Evolutionary conservation across 2,797 vertebrate species (phyloP).

Genomic region (Chloroceryle inda): DNA sequence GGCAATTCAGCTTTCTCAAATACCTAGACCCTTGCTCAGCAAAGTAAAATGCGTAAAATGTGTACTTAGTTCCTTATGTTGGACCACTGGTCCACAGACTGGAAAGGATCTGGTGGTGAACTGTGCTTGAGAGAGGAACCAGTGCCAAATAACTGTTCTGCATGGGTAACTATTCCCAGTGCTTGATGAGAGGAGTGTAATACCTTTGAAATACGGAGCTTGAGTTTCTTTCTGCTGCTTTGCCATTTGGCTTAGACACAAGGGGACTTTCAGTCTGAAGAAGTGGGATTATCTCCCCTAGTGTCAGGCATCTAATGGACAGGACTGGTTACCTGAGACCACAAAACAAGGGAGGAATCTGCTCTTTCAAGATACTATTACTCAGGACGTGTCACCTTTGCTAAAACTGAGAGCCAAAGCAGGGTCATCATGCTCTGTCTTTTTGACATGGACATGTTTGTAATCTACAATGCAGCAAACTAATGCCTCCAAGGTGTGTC

Average conservation of each 20-base stretch:
- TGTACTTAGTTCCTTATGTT: background rate
- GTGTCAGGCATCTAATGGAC: background rate
- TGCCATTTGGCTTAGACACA: background rate
- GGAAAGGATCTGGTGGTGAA: background rate
- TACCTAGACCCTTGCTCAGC: background rate
- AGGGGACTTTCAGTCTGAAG: background rate
- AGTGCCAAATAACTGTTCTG: background rate
- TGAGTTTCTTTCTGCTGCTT: background rate
- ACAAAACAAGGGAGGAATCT: background rate
- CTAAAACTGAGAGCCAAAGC: background rate
- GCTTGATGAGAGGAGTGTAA: background rate
- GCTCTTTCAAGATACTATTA: background rate
- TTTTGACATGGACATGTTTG: background rate
- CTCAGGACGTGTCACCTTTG: background rate
- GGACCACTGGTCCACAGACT: accelerated
- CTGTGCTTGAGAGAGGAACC: background rate
- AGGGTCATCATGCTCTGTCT: background rate
- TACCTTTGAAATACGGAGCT: background rate
- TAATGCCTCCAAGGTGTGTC: background rate
- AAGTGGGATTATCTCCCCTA: background rate
- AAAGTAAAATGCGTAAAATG: background rate
- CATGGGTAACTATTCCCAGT: background rate
- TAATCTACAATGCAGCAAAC: background rate
- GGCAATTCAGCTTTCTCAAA: accelerated
- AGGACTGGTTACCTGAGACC: background rate